phyloP scores from a whole-genome alignment of 2,797 vertebrate genomes.

The Clarias fuscus region DNA sequence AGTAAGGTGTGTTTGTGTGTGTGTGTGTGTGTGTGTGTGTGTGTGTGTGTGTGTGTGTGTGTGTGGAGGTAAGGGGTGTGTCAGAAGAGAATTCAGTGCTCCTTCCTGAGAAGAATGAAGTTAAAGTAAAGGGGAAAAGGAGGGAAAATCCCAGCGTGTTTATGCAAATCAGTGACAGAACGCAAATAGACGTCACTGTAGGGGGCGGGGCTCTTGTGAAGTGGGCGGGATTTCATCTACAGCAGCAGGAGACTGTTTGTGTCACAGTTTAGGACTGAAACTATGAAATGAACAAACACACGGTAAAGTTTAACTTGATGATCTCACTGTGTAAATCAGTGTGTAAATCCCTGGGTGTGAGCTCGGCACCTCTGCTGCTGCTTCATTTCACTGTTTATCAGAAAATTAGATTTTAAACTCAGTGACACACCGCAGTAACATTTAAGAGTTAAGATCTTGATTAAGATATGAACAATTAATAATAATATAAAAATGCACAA shows the following conservation, averaged over 20 bases:
- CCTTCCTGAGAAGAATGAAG: constrained; percentile 30
- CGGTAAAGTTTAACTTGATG: background rate
- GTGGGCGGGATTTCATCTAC: background rate
- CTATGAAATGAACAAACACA: background rate
- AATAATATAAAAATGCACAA: no score
- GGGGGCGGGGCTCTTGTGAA: background rate
- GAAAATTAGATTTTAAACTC: background rate
- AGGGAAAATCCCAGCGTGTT: constrained; percentile 54
- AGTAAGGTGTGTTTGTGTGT: constrained; percentile 1
- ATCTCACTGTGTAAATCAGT: background rate
- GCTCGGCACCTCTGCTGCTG: background rate
- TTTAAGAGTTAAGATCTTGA: background rate
- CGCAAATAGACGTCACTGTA: constrained; percentile 19
- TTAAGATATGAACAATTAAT: background rate
- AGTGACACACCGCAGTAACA: background rate
- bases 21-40: constrained; percentile 27
- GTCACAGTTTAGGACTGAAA: background rate
- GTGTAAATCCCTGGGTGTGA: background rate
- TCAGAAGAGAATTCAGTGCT: background rate
- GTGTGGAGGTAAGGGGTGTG: background rate
- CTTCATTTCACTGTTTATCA: background rate
- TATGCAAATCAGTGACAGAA: constrained; percentile 38
- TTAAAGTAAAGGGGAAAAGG: constrained; percentile 27
- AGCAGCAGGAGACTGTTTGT: background rate
- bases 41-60: constrained; percentile 31